Percentiles rank a stretch among this genome's conserved stretches.
phyloP scores from a whole-genome alignment of 2,888 invertebrate species.

The Athrips mouffetella region DNA sequence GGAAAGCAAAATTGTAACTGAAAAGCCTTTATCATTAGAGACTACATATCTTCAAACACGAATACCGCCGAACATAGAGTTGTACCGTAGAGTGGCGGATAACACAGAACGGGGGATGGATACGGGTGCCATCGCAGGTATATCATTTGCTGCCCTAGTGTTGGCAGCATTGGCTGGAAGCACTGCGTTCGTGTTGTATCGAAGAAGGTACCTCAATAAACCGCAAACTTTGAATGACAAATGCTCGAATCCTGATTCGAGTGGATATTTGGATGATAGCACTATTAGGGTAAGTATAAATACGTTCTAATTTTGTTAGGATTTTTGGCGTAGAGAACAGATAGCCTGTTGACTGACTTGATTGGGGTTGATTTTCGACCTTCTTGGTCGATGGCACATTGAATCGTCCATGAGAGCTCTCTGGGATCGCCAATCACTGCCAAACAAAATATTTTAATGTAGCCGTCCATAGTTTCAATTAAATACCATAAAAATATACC shows the following conservation, averaged over 20 bases:
- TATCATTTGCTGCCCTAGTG: constrained; percentile 82
- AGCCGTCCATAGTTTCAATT: too few species aligned
- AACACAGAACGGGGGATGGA: constrained; percentile 57
- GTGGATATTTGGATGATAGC: constrained; percentile 91
- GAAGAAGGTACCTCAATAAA: constrained; percentile 86
- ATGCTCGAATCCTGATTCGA: constrained; percentile 91
- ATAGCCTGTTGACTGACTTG: too few species aligned
- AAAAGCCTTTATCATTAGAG: constrained; percentile 66
- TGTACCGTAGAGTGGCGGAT: constrained; percentile 60
- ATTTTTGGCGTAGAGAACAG: too few species aligned
- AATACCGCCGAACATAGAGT: constrained; percentile 63
- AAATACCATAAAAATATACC: too few species aligned
- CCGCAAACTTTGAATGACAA: constrained; percentile 90
- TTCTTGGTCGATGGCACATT: too few species aligned
- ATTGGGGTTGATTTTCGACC: too few species aligned
- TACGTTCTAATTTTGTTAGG: not conserved
- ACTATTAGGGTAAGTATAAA: constrained; percentile 85
- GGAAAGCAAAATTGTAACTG: constrained; percentile 66
- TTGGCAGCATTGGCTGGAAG: constrained; percentile 81
- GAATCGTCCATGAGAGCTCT: too few species aligned
- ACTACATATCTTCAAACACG: constrained; percentile 64
- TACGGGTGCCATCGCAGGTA: constrained; percentile 82
- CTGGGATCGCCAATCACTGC: too few species aligned
- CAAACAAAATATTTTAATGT: too few species aligned
- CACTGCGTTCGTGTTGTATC: constrained; percentile 82